These are phyloP conservation scores for Aleiodes sp. DNA, from an alignment of 1,140 invertebrate species.

Conservation along the genomic window DNA sequence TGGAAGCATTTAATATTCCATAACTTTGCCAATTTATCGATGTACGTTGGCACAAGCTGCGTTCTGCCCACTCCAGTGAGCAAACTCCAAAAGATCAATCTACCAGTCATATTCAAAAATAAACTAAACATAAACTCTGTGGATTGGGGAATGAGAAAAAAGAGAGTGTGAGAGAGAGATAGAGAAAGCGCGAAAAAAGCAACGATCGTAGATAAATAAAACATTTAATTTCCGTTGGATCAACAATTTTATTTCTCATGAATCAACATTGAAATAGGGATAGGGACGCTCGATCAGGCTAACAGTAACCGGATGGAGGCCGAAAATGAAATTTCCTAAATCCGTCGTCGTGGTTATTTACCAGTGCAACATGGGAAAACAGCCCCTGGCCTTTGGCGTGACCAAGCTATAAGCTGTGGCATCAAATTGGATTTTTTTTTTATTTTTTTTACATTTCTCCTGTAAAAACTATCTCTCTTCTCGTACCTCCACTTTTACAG, in stretches of 20 bases:
- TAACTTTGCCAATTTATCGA: conserved; percentile 57
- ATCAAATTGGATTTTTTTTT: conserved; percentile 22
- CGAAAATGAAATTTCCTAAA: conserved; percentile 20
- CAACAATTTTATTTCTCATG: not conserved
- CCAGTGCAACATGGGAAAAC: conserved; percentile 14
- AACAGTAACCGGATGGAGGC: conserved; percentile 5
- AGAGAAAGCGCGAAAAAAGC: no score
- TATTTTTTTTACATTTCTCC: not conserved
- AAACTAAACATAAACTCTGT: no score
- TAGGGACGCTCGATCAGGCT: not conserved
- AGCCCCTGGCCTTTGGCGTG: conserved; percentile 4
- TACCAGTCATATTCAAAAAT: no score
- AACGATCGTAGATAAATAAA: not conserved
- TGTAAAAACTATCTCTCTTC: not conserved
- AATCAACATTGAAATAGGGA: conserved; percentile 1
- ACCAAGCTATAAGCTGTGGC: conserved; percentile 10
- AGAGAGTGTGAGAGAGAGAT: no score
- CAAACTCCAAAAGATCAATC: conserved; percentile 24
- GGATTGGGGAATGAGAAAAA: no score
- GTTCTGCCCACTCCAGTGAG: conserved; percentile 9
- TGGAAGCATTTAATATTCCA: conserved; percentile 54
- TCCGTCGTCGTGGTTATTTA: conserved; percentile 21
- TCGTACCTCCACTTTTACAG: not conserved
- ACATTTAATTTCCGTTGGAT: not conserved
- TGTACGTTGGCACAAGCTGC: conserved; percentile 40